Percentiles rank a stretch among this genome's conserved stretches.
Evolutionary conservation across 2,888 invertebrate genomes (phyloP).

Genomic region (Saturnia pavonia): DNA sequence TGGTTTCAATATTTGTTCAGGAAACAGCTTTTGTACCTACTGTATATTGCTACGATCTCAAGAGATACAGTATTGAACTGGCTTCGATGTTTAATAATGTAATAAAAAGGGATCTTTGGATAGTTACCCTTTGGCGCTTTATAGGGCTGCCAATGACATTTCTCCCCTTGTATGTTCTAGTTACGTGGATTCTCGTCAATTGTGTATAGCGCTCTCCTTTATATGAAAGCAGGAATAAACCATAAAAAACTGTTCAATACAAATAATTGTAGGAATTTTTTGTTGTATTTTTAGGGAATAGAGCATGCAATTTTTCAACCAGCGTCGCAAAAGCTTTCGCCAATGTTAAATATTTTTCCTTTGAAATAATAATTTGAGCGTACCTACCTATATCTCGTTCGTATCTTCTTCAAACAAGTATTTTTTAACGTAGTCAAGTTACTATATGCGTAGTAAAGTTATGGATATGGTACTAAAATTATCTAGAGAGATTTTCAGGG

Average conservation of each 20-base stretch:
- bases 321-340: not conserved
- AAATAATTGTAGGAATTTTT: not conserved
- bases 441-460: not conserved
- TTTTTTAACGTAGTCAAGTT: too few species aligned
- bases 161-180: slow-evolving; percentile 6
- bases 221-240: too few species aligned
- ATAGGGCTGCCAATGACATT: slow-evolving; percentile 5
- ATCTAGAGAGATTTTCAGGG: not conserved
- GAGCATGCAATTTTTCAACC: not conserved
- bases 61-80: not conserved
- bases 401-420: not conserved
- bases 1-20: not conserved
- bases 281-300: not conserved
- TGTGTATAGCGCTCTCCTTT: not conserved
- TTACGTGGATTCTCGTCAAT: not conserved
- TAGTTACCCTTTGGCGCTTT: not conserved
- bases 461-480: not conserved
- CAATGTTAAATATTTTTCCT: not conserved
- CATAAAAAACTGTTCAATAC: not conserved
- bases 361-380: not conserved
- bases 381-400: not conserved
- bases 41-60: not conserved
- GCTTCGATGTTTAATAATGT: not conserved
- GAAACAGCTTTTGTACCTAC: not conserved
- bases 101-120: slow-evolving; percentile 13